Base-by-base conservation (phyloP, 2,113 vertebrate genomes). In the Actinemys pallida region DNA sequence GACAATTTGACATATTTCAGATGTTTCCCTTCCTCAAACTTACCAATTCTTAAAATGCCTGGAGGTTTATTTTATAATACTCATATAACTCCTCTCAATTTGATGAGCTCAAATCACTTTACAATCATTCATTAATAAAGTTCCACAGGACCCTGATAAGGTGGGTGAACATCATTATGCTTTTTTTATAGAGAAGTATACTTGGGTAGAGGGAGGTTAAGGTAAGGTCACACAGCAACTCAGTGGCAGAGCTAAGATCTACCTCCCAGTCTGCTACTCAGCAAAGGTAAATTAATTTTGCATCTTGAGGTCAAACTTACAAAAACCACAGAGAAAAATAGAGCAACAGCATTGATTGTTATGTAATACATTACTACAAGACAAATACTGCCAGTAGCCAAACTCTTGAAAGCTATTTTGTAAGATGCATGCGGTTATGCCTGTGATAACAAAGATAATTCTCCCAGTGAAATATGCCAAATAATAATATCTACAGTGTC, bases 251-350 rank as follows among this genome's bases (percentile, higher is more conserved):
- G 27, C 3, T 6, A 13, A 89, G 22, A 35, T 81, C n/a, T 89
- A 10, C 42, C 50, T 65, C 45, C 76, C 20, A n/a, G 49, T 54
- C 84, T 93, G 81, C 57, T 80, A 8, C 75, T 59, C 25, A 3
- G 24, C 12, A 13, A 80, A 45, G 52, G 7, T 45, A 56, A 35
- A 19, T 92, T 96, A 92, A 82, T 89, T 92, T 95, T 96, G 59
- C 47, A 82, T 88, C 52, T 78, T 86, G 59, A 95, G 39, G 54
- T 90, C 83, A 84, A 87, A 53, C 82, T 53, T 94, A 88, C 78
- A 86, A 93, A 95, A 86, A 84, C 4, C 76, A 83, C 53, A 91
- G 92, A 90, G 89, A 59, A 69, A 89, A 95, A 93, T 47, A 95
- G 53, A 24, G 20, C 27, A n/a, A 4, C 22, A 81, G 54, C 83